These are phyloP conservation scores for Phalloptychus januarius DNA, from an alignment of 2,797 vertebrate genomes.

Conservation along the genomic window DNA sequence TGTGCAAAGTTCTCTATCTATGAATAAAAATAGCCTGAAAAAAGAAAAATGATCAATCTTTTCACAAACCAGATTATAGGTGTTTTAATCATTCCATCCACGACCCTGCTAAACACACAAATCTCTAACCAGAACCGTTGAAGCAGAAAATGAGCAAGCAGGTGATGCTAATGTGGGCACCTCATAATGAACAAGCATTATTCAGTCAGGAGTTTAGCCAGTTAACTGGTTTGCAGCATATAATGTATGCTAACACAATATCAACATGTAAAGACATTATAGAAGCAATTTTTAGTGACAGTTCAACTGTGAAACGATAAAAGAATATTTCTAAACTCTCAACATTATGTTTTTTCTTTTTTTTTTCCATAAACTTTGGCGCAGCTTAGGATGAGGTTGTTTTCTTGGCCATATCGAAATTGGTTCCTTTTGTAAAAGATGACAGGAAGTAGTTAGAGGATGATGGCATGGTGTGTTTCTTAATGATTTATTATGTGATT, in stretches of 20 bases:
- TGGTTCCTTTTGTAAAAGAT: too few relatives aligned
- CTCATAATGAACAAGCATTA: not conserved
- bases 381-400: too few relatives aligned
- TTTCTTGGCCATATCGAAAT: too few relatives aligned
- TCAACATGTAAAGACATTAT: not conserved
- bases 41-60: not conserved
- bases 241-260: not conserved
- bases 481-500: too few relatives aligned
- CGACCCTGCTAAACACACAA: not conserved
- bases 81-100: not conserved
- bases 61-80: not conserved
- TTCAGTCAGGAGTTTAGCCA: not conserved
- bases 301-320: not conserved
- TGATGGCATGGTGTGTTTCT: too few relatives aligned
- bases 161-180: not conserved
- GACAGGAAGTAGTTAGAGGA: too few relatives aligned
- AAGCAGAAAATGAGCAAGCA: not conserved
- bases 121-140: not conserved
- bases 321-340: not conserved
- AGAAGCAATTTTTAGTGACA: not conserved
- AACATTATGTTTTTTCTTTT: too few relatives aligned
- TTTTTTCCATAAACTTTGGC: too few relatives aligned
- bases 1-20: not conserved
- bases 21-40: not conserved
- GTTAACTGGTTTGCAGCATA: not conserved